A percentile compares a stretch with the other conserved stretches of the same genome.
Evolutionary conservation across 2,888 invertebrate genomes (phyloP).

Genomic region (Monoplex corrugatus): DNA sequence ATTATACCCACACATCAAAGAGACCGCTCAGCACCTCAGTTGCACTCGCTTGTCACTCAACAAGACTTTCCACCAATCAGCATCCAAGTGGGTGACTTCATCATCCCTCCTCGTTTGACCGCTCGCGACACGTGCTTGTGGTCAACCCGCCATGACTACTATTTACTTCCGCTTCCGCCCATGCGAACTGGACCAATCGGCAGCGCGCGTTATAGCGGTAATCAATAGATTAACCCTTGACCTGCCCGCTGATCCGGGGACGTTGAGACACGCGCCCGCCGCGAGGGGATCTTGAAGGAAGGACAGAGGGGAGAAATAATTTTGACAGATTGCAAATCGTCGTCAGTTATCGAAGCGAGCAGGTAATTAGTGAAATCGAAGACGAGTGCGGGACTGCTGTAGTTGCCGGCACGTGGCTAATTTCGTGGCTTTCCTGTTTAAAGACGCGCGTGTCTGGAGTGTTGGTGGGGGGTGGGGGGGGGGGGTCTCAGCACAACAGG

Average conservation of each 20-base stretch:
- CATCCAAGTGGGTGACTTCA: neutral
- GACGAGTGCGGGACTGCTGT: conserved; percentile 3
- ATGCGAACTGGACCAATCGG: conserved; percentile 37
- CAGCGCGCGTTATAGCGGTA: conserved; percentile 17
- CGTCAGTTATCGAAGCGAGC: conserved; percentile 39
- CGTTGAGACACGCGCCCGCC: neutral
- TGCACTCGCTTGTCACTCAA: neutral
- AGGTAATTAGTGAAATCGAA: conserved; percentile 41
- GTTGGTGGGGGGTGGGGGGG: too few species aligned
- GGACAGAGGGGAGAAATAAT: neutral
- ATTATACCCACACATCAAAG: neutral
- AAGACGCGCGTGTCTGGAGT: too few species aligned
- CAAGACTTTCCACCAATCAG: neutral
- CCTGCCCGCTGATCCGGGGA: neutral
- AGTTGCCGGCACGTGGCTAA: conserved; percentile 19
- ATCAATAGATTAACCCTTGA: conserved; percentile 42
- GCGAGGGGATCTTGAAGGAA: neutral
- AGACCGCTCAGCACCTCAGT: too few species aligned
- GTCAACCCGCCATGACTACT: conserved; percentile 25
- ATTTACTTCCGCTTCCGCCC: conserved; percentile 36
- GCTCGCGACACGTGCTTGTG: conserved; percentile 8
- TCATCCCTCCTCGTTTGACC: neutral
- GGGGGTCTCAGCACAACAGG: too few species aligned
- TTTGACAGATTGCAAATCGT: conserved; percentile 42
- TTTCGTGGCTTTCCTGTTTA: neutral